A percentile compares a stretch with the other conserved stretches of the same genome.
phyloP scores from a whole-genome alignment of 1,140 invertebrate species.

The Sitobion miscanthi region DNA sequence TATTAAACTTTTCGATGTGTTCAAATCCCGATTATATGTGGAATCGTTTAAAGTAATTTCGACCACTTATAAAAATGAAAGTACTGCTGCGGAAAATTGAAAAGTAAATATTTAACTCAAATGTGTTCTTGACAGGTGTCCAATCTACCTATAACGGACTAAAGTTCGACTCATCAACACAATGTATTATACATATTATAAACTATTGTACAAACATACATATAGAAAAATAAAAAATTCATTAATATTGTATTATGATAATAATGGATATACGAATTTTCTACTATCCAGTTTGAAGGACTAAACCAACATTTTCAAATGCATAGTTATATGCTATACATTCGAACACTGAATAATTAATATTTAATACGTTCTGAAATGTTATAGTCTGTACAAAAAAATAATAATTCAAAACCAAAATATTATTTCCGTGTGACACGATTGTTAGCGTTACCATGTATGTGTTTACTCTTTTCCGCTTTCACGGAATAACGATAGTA shows the following conservation, averaged over 20 bases:
- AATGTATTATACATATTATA: not conserved
- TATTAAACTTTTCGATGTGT: not conserved
- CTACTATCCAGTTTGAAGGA: not conserved
- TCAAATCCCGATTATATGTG: not conserved
- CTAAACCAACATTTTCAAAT: not conserved
- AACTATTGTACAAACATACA: not conserved
- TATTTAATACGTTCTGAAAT: not conserved
- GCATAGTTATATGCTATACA: not conserved
- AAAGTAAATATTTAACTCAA: constrained; percentile 13
- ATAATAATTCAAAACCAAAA: not conserved
- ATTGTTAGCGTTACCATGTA: not conserved
- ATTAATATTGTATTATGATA: not conserved
- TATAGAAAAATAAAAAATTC: not conserved
- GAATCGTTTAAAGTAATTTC: not conserved
- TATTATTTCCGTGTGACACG: not conserved
- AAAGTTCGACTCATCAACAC: not conserved
- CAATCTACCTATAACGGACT: not conserved
- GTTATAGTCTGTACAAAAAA: not conserved
- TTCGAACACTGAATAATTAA: not conserved
- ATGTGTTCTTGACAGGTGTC: not conserved
- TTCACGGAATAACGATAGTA: not conserved
- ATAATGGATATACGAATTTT: not conserved
- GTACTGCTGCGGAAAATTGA: not conserved
- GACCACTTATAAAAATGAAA: not conserved
- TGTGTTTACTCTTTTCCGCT: not conserved